Conservation (phyloP, 2,797 vertebrate genomes). For the Anolis apletophallus region DNA sequence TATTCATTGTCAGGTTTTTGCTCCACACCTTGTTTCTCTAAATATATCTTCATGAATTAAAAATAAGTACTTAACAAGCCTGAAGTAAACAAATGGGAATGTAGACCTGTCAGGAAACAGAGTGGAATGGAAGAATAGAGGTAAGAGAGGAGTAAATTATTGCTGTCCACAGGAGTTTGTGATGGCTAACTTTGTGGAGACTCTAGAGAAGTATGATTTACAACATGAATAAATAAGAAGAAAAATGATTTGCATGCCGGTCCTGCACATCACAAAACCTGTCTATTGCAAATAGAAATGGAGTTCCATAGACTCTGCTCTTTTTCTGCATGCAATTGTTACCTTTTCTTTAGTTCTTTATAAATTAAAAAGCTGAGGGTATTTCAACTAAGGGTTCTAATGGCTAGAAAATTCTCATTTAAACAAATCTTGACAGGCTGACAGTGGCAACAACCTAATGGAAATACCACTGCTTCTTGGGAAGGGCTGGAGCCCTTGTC, state of each 20-base stretch:
- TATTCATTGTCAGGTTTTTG: not conserved
- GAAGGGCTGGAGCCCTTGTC: not conserved
- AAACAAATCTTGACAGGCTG: too few relatives aligned
- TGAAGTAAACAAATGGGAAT: not conserved
- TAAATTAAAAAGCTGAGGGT: too few relatives aligned
- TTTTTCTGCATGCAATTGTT: not conserved
- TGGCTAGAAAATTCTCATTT: too few relatives aligned
- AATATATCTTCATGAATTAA: not conserved
- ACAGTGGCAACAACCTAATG: not conserved
- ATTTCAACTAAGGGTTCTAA: too few relatives aligned
- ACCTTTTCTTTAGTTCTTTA: too few relatives aligned
- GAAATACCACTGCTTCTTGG: not conserved
- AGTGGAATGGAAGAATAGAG: not conserved
- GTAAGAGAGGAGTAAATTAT: not conserved
- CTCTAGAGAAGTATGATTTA: not conserved
- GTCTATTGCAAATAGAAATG: not conserved
- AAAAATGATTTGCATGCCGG: not conserved
- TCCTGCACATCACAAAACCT: not conserved
- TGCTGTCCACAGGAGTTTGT: not conserved
- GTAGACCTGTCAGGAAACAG: not conserved
- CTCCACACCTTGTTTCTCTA: not conserved
- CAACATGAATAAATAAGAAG: constrained; percentile 6
- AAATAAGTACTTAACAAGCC: not conserved
- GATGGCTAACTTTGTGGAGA: not conserved
- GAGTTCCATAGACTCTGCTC: not conserved